Base-by-base conservation (phyloP, 2,113 vertebrate genomes). In the Manacus vitellinus region DNA sequence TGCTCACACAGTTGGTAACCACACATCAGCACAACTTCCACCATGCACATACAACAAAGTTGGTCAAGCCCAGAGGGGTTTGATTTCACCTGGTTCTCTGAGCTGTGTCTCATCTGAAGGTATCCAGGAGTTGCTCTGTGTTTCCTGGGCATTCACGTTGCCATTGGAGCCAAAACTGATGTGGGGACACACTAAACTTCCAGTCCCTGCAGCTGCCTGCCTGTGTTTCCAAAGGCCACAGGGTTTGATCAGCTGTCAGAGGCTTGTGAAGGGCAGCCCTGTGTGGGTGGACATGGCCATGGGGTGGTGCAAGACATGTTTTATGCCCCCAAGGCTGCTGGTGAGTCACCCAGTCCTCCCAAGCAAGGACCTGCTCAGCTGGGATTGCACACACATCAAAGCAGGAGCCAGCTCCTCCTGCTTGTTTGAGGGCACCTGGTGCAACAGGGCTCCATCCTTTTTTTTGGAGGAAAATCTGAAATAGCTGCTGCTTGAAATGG, bases 21-120 rank as follows among this genome's bases (percentile, higher is more conserved):
- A 8, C 8, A 1, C 7, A 10, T 15, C 10, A 27, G 51, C 39
- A 68, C 83, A 62, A 1, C 30, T 73, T 59, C 20, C 65, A 37
- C 16, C 35, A 4, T 14, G 35, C 37, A 39, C 4, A 9, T 12
- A 14, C 5, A 18, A 2, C 4, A 4, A 10, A 66, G 27, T 0
- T 30, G 35, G n/a, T 23, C n/a, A 58, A 30, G 33, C 39, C 54
- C 43, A 24, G 51, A 41, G 28, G 12, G 3, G 3, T 65, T 80
- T 56, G 39, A 35, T 56, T 70, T 55, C 54, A 16, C 8, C 0
- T 23, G 30, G 21, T 33, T 78, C 30, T 43, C 51, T 63, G 62
- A 70, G 41, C 79, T 47, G 61, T 23, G 14, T 68, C 63, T 56
- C 54, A 59, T 31, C 76, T 78, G 70, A 46, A 62, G 35, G 30